Conservation (phyloP, 2,113 vertebrate species). For the Miniopterus natalensis region DNA sequence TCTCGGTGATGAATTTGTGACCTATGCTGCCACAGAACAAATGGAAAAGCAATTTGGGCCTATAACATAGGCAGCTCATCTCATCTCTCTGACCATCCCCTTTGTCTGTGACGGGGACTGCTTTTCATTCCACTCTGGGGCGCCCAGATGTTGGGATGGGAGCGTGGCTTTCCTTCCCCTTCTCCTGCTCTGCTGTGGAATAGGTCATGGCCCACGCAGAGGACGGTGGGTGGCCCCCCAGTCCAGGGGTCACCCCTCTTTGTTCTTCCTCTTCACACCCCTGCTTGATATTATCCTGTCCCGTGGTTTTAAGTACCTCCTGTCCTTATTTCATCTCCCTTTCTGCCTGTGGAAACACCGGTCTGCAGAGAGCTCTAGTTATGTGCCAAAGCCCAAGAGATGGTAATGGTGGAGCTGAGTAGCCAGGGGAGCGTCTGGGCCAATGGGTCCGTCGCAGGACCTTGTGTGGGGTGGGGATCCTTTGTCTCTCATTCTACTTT, state of each 20-base stretch:
- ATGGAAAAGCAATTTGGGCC: not conserved
- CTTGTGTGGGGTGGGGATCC: not conserved
- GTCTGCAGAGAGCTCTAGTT: not conserved
- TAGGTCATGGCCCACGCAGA: not conserved
- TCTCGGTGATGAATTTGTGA: not conserved
- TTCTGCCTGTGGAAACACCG: not conserved
- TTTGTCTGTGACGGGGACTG: not conserved
- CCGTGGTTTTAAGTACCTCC: not conserved
- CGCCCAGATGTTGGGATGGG: not conserved
- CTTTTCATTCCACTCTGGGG: not conserved
- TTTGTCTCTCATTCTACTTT: not conserved
- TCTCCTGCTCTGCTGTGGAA: not conserved
- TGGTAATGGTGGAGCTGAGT: not conserved
- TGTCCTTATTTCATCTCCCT: not conserved
- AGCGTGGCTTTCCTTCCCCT: not conserved
- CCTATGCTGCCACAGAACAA: not conserved
- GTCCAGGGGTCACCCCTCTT: rapidly evolving
- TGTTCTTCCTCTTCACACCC: not conserved
- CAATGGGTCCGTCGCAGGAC: too few relatives aligned
- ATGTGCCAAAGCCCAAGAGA: not conserved
- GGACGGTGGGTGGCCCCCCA: not conserved
- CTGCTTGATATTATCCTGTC: not conserved
- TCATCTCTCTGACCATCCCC: not conserved
- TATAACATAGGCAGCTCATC: not conserved
- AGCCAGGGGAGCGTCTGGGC: not conserved